Percentiles rank a stretch among this genome's conserved stretches.
Evolutionary conservation across 2,888 invertebrate species (phyloP).

Genomic region (Rugalucina vietnamica): DNA sequence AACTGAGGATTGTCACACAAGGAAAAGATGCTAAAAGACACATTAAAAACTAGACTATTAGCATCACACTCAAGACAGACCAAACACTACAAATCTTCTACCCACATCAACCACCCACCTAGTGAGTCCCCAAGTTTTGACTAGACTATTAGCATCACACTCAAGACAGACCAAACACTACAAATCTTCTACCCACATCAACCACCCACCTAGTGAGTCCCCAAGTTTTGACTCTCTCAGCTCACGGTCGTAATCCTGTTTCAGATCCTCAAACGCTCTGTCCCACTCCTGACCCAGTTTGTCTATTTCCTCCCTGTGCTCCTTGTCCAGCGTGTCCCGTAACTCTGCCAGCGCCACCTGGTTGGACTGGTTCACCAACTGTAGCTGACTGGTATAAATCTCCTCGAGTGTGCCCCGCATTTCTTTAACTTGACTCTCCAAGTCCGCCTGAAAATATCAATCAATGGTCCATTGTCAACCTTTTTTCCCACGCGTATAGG

Average conservation of each 20-base stretch:
- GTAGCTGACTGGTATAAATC: constrained; percentile 71
- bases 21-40: no score
- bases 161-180: no score
- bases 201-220: constrained; percentile 58
- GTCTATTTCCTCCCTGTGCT: constrained; percentile 73
- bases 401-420: constrained; percentile 75
- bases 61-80: no score
- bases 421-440: constrained; percentile 74
- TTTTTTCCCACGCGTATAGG: no score
- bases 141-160: no score
- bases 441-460: constrained; percentile 73
- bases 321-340: constrained; percentile 65
- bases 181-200: no score
- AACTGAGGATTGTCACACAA: no score
- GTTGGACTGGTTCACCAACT: constrained; percentile 68
- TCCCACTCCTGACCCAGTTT: constrained; percentile 63
- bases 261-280: constrained; percentile 56
- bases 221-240: constrained; percentile 48
- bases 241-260: constrained; percentile 64
- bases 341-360: constrained; percentile 60
- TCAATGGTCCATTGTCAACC: no score
- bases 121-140: constrained; percentile 50
- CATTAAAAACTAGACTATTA: no score
- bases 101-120: no score
- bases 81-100: no score